phyloP scores from a whole-genome alignment of 2,113 vertebrate genomes.

The Psilopogon haemacephalus region DNA sequence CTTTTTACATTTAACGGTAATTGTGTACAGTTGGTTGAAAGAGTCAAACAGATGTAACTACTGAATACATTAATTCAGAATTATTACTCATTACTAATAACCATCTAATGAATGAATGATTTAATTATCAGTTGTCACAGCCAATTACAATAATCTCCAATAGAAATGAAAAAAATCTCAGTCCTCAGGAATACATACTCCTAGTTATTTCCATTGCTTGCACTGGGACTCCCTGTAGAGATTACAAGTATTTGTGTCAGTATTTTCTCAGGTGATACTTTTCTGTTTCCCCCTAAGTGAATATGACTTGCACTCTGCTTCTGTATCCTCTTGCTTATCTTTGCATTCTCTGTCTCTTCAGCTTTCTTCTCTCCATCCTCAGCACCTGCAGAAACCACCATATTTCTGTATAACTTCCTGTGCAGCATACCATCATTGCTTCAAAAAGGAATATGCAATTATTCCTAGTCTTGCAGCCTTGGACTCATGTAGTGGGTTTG shows the following conservation, averaged over 20 bases:
- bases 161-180: not conserved
- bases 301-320: too few relatives aligned
- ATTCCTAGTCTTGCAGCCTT: not conserved
- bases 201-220: not conserved
- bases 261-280: not conserved
- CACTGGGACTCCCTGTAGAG: not conserved
- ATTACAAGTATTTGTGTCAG: accelerated
- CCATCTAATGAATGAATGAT: not conserved
- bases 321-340: too few relatives aligned
- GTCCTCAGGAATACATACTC: not conserved
- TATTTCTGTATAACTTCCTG: not conserved
- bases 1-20: not conserved
- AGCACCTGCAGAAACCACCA: not conserved
- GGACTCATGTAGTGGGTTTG: too few relatives aligned
- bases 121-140: not conserved
- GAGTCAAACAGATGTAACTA: not conserved
- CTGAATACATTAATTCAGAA: not conserved
- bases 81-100: not conserved
- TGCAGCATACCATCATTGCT: not conserved
- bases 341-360: not conserved
- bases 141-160: not conserved
- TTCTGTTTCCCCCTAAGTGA: not conserved
- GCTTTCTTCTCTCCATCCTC: not conserved
- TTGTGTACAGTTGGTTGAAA: not conserved
- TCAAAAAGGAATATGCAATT: not conserved